Evolutionary conservation across 2,797 vertebrate species (phyloP).

Genomic region (Sciurus vulgaris): DNA sequence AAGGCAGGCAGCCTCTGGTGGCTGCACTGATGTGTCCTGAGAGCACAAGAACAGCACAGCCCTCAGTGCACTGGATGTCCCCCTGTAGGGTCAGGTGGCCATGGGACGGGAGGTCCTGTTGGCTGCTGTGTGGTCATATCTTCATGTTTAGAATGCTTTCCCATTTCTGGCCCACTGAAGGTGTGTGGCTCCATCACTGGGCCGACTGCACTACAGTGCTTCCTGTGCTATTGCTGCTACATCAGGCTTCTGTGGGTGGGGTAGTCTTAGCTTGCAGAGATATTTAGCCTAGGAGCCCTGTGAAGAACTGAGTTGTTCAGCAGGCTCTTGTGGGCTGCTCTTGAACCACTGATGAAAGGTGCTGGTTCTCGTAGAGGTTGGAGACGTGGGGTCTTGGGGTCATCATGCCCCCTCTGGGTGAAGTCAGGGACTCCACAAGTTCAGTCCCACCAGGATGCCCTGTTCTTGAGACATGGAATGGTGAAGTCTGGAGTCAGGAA

Average conservation of each 20-base stretch:
- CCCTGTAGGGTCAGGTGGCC: not conserved
- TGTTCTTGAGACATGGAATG: not conserved
- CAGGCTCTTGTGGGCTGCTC: not conserved
- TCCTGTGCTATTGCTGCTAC: not conserved
- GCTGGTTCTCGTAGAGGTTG: not conserved
- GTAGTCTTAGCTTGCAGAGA: too few species aligned
- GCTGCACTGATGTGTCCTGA: not conserved
- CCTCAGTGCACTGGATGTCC: not conserved
- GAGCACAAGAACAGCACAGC: not conserved
- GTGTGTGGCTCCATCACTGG: rapidly evolving
- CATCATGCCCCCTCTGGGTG: not conserved
- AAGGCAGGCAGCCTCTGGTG: not conserved
- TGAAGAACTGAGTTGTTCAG: not conserved
- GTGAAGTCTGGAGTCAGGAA: too few species aligned
- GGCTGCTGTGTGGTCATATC: not conserved
- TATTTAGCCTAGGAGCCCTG: too few species aligned
- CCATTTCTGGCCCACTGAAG: rapidly evolving
- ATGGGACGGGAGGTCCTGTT: not conserved
- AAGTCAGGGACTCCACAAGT: not conserved
- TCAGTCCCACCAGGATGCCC: not conserved
- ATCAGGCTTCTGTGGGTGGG: too few species aligned
- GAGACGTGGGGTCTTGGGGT: not conserved
- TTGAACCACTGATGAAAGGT: too few species aligned
- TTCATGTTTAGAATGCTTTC: not conserved
- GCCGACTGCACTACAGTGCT: too few species aligned